A percentile compares a stretch with the other conserved stretches of the same genome.
These are phyloP conservation scores for Acheta domesticus DNA, from an alignment of 2,888 invertebrate species.

Conservation along the genomic window DNA sequence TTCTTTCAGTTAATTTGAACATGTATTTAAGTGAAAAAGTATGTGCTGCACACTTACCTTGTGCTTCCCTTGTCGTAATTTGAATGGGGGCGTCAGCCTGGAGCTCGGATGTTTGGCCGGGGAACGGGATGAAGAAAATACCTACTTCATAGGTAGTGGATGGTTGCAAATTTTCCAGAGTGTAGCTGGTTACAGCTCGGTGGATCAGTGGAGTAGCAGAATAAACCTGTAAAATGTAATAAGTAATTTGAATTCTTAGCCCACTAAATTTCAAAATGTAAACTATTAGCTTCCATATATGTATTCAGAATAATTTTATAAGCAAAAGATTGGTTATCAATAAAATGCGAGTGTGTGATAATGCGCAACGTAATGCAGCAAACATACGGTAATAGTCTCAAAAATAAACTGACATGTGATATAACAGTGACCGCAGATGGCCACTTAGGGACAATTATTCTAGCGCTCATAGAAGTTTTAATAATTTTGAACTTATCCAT, in stretches of 20 bases:
- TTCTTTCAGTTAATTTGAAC: no score
- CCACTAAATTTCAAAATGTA: neutral
- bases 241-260: neutral
- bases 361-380: no score
- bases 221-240: slow-evolving; percentile 56
- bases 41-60: slow-evolving; percentile 51
- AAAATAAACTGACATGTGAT: no score
- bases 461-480: no score
- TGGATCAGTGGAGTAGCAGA: slow-evolving; percentile 82
- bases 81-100: slow-evolving; percentile 67
- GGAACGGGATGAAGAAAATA: slow-evolving; percentile 77
- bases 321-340: neutral
- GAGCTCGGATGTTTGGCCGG: slow-evolving; percentile 73
- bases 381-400: no score
- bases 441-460: no score
- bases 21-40: no score
- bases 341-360: neutral
- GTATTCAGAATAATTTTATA: neutral
- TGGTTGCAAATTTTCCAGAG: slow-evolving; percentile 72
- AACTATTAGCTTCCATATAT: neutral
- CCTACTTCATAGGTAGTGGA: slow-evolving; percentile 79
- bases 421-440: no score
- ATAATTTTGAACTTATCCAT: no score
- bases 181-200: slow-evolving; percentile 72
- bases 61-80: slow-evolving; percentile 67